Percentiles rank a stretch among this genome's conserved stretches.
Evolutionary conservation across 2,888 invertebrate genomes (phyloP).

Genomic region (Cancer borealis): DNA sequence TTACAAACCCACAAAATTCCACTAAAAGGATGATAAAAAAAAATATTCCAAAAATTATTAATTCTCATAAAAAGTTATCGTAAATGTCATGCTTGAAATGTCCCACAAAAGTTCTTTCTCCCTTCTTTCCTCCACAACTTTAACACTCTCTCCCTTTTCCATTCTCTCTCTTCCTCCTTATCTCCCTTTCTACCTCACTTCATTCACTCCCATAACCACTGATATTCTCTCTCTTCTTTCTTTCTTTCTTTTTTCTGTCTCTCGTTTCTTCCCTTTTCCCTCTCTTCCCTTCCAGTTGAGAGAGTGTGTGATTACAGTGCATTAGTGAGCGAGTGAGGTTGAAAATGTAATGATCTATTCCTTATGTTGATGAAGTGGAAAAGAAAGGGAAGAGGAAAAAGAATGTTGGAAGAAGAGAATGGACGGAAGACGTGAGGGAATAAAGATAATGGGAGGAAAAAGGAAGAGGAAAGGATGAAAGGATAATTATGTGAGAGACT

Average conservation of each 20-base stretch:
- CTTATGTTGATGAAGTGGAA: too few species aligned
- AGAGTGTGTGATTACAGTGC: too few species aligned
- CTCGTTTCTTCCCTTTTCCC: not conserved
- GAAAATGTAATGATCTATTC: too few species aligned
- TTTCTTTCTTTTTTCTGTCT: not conserved
- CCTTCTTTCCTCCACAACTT: not conserved
- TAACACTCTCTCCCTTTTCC: not conserved
- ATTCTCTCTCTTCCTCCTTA: not conserved
- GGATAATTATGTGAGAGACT: not conserved
- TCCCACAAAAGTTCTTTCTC: too few species aligned
- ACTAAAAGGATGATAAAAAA: too few species aligned
- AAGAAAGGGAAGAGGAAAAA: too few species aligned
- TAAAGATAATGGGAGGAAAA: not conserved
- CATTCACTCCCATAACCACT: not conserved
- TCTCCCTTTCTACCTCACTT: not conserved
- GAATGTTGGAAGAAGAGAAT: not conserved
- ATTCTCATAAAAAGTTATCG: too few species aligned
- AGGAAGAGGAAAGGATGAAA: not conserved
- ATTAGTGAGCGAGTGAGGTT: too few species aligned
- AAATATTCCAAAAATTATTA: too few species aligned
- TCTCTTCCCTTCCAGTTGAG: not conserved
- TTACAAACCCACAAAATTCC: too few species aligned
- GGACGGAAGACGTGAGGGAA: not conserved
- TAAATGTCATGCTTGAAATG: too few species aligned
- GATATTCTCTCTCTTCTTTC: not conserved